A percentile compares a stretch with the other conserved stretches of the same genome.
Conservation (phyloP, 2,888 invertebrate species). For the Strigamia maritima region DNA sequence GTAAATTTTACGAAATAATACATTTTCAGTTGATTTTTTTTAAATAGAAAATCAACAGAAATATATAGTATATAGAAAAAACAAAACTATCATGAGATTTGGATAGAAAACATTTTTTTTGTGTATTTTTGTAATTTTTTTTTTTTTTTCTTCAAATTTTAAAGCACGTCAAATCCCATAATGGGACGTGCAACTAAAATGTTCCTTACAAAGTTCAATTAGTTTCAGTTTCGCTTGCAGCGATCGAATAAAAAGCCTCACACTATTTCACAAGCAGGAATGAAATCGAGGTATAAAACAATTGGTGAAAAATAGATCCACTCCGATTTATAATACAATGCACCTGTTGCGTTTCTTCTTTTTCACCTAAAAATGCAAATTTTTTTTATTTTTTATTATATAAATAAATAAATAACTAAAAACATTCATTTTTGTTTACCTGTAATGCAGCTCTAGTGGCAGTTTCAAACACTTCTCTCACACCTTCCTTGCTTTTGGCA, state of each 20-base stretch:
- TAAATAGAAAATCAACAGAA: too few species aligned
- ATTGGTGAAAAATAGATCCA: background rate
- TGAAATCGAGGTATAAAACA: background rate
- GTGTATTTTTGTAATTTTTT: too few species aligned
- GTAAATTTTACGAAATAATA: too few species aligned
- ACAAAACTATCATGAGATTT: too few species aligned
- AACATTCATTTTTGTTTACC: constrained; percentile 60
- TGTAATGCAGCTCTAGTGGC: constrained; percentile 96
- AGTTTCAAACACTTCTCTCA: constrained; percentile 98
- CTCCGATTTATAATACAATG: constrained; percentile 67
- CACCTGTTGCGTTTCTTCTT: constrained; percentile 92
- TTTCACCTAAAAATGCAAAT: constrained; percentile 59
- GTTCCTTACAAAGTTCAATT: too few species aligned
- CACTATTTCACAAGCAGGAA: background rate
- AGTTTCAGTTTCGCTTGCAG: background rate
- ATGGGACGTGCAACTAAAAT: too few species aligned
- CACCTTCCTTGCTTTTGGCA: constrained; percentile 98
- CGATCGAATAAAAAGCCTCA: background rate
- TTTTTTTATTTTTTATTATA: constrained; percentile 10
- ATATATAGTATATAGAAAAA: too few species aligned
- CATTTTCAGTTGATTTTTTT: too few species aligned
- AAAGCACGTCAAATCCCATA: too few species aligned
- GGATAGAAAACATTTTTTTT: too few species aligned
- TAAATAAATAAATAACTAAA: too few species aligned
- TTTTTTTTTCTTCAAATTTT: too few species aligned